phyloP scores from a whole-genome alignment of 2,888 invertebrate species.

The Lepidochitona cinerea region DNA sequence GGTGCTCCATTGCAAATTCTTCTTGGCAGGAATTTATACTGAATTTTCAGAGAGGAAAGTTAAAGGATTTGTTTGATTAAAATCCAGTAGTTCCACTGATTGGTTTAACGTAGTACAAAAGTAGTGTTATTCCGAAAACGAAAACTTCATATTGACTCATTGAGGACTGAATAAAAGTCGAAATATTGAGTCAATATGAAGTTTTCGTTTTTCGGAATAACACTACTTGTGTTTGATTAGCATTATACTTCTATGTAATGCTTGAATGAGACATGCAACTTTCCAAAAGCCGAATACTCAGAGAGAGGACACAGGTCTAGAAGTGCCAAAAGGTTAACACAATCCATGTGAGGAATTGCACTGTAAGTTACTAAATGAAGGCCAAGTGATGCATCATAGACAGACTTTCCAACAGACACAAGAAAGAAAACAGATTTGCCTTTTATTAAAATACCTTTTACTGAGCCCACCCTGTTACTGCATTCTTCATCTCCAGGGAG shows the following conservation, averaged over 20 bases:
- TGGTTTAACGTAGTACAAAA: too few relatives aligned
- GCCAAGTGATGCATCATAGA: not conserved
- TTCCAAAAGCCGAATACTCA: not conserved
- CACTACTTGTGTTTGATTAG: not conserved
- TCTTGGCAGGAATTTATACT: too few relatives aligned
- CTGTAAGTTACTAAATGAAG: not conserved
- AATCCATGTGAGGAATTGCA: not conserved
- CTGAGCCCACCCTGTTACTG: not conserved
- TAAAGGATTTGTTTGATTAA: too few relatives aligned
- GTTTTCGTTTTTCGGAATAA: too few relatives aligned
- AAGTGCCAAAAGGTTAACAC: not conserved
- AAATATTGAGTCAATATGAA: too few relatives aligned
- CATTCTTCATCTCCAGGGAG: not conserved
- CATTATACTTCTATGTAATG: not conserved
- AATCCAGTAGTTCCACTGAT: too few relatives aligned
- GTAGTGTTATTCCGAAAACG: too few relatives aligned
- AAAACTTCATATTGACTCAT: too few relatives aligned
- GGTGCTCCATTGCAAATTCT: too few relatives aligned
- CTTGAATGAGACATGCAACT: not conserved
- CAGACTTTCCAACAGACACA: not conserved
- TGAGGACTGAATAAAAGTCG: too few relatives aligned
- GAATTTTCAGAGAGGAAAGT: too few relatives aligned
- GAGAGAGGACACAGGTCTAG: too few relatives aligned
- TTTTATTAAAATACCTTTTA: not conserved
- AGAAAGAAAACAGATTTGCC: not conserved